phyloP scores from a whole-genome alignment of 2,113 vertebrate genomes.

The Rhabdornis inornatus region DNA sequence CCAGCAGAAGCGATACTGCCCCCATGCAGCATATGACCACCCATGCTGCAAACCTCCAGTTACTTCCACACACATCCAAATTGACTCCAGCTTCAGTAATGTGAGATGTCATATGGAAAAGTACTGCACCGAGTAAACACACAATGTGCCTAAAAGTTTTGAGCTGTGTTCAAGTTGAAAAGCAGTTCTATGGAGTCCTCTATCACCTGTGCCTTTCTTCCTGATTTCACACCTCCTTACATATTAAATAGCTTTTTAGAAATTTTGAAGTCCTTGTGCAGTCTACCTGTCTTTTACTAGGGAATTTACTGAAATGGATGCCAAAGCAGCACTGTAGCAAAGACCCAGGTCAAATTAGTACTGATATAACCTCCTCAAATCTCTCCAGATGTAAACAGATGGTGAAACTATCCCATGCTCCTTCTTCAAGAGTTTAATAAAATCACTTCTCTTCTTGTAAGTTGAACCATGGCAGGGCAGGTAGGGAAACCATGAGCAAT shows the following conservation, averaged over 20 bases:
- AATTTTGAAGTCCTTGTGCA: neutral
- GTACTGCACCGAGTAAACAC: neutral
- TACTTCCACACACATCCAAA: neutral
- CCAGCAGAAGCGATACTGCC: neutral
- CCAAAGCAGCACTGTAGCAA: neutral
- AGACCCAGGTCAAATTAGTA: neutral
- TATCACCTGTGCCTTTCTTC: neutral
- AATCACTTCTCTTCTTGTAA: neutral
- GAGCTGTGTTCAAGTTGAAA: neutral
- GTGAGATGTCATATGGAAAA: neutral
- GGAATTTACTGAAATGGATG: neutral
- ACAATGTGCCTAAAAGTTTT: neutral
- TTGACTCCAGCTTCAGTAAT: neutral
- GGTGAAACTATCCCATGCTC: neutral
- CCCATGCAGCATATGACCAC: neutral
- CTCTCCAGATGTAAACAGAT: neutral
- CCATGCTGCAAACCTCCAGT: neutral
- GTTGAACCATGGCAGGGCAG: neutral
- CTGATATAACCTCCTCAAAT: neutral
- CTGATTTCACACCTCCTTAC: neutral
- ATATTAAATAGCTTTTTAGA: neutral
- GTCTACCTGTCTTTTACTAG: neutral
- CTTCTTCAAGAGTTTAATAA: neutral
- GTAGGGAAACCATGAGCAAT: neutral
- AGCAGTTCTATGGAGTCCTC: neutral